Evolutionary conservation across 2,797 vertebrate genomes (phyloP), one percentile per base, ranked within the genome.

Genomic region (Tarsius wallacei): DNA sequence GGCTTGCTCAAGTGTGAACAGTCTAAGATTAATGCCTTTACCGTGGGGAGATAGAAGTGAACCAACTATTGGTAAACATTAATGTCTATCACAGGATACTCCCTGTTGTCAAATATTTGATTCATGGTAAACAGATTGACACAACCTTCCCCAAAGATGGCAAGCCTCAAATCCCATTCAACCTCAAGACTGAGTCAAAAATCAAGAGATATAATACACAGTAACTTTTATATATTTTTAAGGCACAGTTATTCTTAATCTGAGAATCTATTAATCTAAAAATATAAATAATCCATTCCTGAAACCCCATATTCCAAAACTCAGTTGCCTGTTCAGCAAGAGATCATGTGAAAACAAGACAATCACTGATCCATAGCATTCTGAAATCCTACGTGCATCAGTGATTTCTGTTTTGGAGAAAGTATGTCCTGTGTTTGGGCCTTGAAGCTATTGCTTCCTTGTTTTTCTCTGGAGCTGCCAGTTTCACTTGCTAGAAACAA

Each of bases 61-160:
- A 74, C 1, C 36, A 59, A 16, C 12, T 85, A 51, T 33, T 74
- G 24, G 7, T 17, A 4, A 57, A 71, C n/a, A 86, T 3, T 28
- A 81, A 80, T 53, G 11, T 19, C 8, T 61, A 53, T 74, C 21
- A 31, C 13, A 70, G 31, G 5, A 22, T 33, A 80, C 9, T 53
- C 31, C 4, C 24, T 77, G 33, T 31, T 9, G 14, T n/a, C 53
- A 83, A 80, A 66, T 89, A 61, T 84, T 33, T 73, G 31, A 31
- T 85, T 49, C 1, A 49, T 24, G 7, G 9, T 49, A 85, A 28
- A 74, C 7, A 28, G n/a, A 81, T 42, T 73, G 49, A 28, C 16
- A 42, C 47, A 86, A 49, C 12, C 0, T 0, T 42, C 14, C 21
- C 0, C 0, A 59, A 17, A 22, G 28, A 66, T 55, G 4, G 28